Conservation (phyloP, 2,888 invertebrate genomes). For the Ophioninae sp. region DNA sequence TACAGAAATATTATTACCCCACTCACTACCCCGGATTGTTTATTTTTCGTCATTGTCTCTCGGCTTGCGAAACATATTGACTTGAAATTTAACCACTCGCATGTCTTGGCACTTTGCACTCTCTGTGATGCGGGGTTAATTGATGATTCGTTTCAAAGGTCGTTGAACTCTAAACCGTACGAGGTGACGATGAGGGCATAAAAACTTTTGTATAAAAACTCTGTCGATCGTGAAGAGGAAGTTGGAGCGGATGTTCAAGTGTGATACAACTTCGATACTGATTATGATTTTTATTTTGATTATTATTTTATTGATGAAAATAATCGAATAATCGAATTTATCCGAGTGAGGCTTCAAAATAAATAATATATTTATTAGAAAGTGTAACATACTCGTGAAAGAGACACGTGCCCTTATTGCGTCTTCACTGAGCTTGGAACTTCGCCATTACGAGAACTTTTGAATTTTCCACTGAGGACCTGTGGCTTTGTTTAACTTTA, state of each 20-base stretch:
- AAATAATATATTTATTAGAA: neutral
- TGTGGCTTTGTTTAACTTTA: neutral
- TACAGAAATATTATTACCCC: neutral
- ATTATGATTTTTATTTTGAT: neutral
- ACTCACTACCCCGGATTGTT: neutral
- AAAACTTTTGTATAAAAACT: conserved; percentile 14
- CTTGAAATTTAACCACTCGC: conserved; percentile 46
- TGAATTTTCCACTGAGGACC: conserved; percentile 51
- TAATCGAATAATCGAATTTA: neutral
- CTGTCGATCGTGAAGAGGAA: neutral
- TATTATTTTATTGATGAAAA: neutral
- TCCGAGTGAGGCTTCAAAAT: neutral
- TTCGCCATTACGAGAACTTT: conserved; percentile 49
- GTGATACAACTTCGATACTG: neutral
- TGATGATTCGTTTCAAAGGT: conserved; percentile 49
- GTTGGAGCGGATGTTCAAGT: neutral
- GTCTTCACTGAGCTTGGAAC: conserved; percentile 33
- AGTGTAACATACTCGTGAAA: conserved; percentile 16
- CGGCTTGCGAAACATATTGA: neutral
- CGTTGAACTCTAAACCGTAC: conserved; percentile 49
- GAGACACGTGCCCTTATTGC: conserved; percentile 43
- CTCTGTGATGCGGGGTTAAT: conserved; percentile 33
- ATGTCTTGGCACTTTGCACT: conserved; percentile 46
- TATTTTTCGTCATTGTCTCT: neutral
- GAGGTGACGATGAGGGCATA: conserved; percentile 28